phyloP scores from a whole-genome alignment of 1,140 invertebrate species.

The Asobara japonica region DNA sequence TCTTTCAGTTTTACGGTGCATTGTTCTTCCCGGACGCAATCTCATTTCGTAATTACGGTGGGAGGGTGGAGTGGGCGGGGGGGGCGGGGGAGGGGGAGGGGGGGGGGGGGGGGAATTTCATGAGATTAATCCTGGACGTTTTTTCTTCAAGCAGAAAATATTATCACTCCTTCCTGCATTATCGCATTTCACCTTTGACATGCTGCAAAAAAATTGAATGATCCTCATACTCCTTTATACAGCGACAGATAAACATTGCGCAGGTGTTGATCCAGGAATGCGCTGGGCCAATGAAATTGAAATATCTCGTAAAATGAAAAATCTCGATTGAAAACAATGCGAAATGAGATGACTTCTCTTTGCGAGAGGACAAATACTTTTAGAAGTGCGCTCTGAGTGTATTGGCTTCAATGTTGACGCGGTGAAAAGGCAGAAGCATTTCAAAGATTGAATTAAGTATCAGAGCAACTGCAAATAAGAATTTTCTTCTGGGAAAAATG shows the following conservation, averaged over 20 bases:
- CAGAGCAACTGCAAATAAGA: too few relatives aligned
- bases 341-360: background rate
- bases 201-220: too few relatives aligned
- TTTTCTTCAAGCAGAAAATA: too few relatives aligned
- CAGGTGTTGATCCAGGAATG: too few relatives aligned
- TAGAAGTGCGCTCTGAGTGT: background rate
- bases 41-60: background rate
- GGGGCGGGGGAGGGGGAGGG: too few relatives aligned
- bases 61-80: too few relatives aligned
- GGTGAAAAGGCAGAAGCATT: background rate
- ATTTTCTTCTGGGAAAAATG: too few relatives aligned
- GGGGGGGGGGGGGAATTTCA: background rate
- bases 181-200: too few relatives aligned
- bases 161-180: too few relatives aligned
- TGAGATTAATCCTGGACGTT: background rate
- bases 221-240: too few relatives aligned
- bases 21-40: background rate
- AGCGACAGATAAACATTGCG: too few relatives aligned
- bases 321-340: background rate
- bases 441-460: background rate
- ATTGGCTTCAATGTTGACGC: background rate
- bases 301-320: background rate
- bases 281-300: too few relatives aligned
- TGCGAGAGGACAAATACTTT: background rate
- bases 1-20: background rate